Percentiles rank a stretch among this genome's conserved stretches.
phyloP scores from a whole-genome alignment of 2,797 vertebrate genomes.

The Naso thynnoides region DNA sequence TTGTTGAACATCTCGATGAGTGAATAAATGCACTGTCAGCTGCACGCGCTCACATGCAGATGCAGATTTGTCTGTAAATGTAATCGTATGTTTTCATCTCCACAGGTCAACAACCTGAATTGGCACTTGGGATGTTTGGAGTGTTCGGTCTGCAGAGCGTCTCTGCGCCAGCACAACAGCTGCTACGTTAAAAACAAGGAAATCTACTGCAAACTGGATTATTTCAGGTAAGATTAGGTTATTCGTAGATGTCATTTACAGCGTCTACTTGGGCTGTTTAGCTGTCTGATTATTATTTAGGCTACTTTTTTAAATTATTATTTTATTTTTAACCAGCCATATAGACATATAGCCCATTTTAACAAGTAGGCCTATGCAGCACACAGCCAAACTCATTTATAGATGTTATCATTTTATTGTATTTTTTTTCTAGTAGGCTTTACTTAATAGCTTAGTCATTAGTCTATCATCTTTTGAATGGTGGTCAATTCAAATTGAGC shows the following conservation, averaged over 20 bases:
- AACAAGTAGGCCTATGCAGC: no score
- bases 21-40: background rate
- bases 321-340: background rate
- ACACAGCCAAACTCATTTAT: no score
- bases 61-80: background rate
- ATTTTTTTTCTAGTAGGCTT: background rate
- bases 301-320: background rate
- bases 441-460: background rate
- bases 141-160: slow-evolving; percentile 96
- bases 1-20: background rate
- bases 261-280: no score
- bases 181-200: slow-evolving; percentile 99
- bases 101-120: slow-evolving; percentile 96
- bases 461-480: background rate
- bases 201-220: slow-evolving; percentile 99
- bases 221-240: slow-evolving; percentile 92
- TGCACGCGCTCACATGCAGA: background rate
- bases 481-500: background rate
- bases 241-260: background rate
- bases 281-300: background rate
- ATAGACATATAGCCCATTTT: no score
- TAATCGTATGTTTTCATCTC: background rate
- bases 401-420: background rate
- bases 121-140: slow-evolving; percentile 97
- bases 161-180: slow-evolving; percentile 96